These are phyloP conservation scores for Bombus terrestris DNA, from an alignment of 1,140 invertebrate species.

Conservation along the genomic window DNA sequence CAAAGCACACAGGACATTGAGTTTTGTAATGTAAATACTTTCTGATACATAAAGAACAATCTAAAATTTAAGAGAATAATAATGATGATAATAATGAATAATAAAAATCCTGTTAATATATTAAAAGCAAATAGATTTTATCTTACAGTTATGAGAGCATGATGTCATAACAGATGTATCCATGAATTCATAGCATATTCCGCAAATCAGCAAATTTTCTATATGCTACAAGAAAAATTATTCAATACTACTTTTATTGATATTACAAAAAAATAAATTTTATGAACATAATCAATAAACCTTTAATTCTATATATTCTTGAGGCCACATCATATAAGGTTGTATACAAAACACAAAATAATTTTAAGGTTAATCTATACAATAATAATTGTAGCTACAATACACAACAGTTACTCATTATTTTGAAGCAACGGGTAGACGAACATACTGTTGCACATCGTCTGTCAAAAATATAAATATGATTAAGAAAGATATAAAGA, in stretches of 20 bases:
- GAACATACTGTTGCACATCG: not conserved
- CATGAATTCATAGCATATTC: slow-evolving; percentile 82
- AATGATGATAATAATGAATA: not conserved
- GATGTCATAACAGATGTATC: slow-evolving; percentile 79
- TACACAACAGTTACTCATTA: not conserved
- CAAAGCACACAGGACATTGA: slow-evolving; percentile 83
- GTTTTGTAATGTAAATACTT: slow-evolving; percentile 83
- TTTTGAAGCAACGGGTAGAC: not conserved
- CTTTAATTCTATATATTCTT: slow-evolving; percentile 53
- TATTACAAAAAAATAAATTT: not conserved
- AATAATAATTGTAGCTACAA: not conserved
- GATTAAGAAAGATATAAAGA: not conserved
- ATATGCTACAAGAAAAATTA: slow-evolving; percentile 74
- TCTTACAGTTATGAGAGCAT: slow-evolving; percentile 82
- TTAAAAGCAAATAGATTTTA: not conserved
- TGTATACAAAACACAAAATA: not conserved
- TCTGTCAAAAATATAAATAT: not conserved
- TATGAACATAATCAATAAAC: slow-evolving; percentile 11
- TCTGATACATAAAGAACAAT: slow-evolving; percentile 85
- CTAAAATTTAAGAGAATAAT: slow-evolving; percentile 72
- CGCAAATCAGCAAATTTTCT: slow-evolving; percentile 78
- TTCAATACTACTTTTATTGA: not conserved
- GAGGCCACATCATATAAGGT: slow-evolving; percentile 49
- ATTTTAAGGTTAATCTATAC: slow-evolving; percentile 19
- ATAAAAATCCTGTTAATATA: slow-evolving; percentile 1